Conservation (phyloP, 2,797 vertebrate species). For the Melopsittacus undulatus region DNA sequence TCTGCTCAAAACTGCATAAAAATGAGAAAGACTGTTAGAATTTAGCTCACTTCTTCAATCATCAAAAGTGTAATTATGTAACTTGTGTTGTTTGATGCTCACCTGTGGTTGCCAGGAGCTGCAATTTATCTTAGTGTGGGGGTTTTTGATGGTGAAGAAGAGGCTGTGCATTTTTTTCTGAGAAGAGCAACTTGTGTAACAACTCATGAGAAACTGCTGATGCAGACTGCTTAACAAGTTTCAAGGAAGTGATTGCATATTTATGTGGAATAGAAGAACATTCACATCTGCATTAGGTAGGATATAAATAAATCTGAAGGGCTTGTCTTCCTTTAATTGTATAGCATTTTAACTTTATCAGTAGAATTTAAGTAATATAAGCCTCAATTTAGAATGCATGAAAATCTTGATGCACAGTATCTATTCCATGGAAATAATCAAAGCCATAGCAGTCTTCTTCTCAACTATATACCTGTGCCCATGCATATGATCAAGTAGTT, state of each 20-base stretch:
- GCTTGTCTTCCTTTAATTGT: slow-evolving; percentile 11
- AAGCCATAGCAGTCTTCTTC: not conserved
- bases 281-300: slow-evolving; percentile 34
- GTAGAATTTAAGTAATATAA: not conserved
- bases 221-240: slow-evolving; percentile 26
- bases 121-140: not conserved
- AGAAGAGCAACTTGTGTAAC: not conserved
- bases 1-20: not conserved
- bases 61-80: not conserved
- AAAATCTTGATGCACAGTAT: not conserved
- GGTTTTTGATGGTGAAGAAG: not conserved
- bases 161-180: not conserved
- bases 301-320: slow-evolving; percentile 47
- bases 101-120: not conserved
- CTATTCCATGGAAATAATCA: not conserved
- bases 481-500: not conserved
- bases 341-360: slow-evolving; percentile 16
- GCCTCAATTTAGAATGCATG: not conserved
- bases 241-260: slow-evolving; percentile 38
- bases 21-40: not conserved
- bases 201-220: slow-evolving; percentile 57
- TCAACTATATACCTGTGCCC: not conserved
- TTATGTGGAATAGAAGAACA: slow-evolving; percentile 30
- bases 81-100: not conserved
- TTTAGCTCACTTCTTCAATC: not conserved